A percentile compares a stretch with the other conserved stretches of the same genome.
Conservation (phyloP, 2,888 invertebrate species). For the Chalcis sispes region DNA sequence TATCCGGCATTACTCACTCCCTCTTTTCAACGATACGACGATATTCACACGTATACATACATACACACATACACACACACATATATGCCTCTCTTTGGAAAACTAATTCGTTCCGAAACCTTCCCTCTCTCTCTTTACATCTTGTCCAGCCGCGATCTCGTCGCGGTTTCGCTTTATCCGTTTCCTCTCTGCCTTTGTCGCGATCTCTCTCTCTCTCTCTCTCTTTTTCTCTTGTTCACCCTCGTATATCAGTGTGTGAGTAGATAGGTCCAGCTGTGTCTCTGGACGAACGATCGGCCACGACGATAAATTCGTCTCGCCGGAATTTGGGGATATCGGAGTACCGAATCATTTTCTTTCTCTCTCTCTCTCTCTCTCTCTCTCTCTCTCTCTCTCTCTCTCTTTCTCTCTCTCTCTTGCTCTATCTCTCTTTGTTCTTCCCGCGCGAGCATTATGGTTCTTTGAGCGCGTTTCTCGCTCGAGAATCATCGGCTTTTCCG, state of each 20-base stretch:
- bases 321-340: slow-evolving; percentile 21
- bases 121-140: not conserved
- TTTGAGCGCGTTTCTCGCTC: slow-evolving; percentile 5
- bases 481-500: slow-evolving; percentile 26
- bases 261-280: not conserved
- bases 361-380: not conserved
- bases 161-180: slow-evolving; percentile 10
- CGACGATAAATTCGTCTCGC: slow-evolving; percentile 53
- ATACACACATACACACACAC: not conserved
- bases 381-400: not conserved
- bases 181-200: slow-evolving; percentile 26
- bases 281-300: slow-evolving; percentile 34
- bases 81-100: not conserved
- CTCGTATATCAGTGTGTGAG: too few species aligned
- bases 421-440: not conserved
- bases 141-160: not conserved
- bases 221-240: not conserved
- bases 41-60: too few species aligned
- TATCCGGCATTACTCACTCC: slow-evolving; percentile 17
- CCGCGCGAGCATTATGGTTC: slow-evolving; percentile 9
- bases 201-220: not conserved
- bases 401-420: not conserved
- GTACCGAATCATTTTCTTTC: slow-evolving; percentile 5
- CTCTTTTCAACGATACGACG: too few species aligned
- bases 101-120: slow-evolving; percentile 20